Base-by-base conservation (phyloP, 2,888 invertebrate species). In the Bruchidius siliquastri region DNA sequence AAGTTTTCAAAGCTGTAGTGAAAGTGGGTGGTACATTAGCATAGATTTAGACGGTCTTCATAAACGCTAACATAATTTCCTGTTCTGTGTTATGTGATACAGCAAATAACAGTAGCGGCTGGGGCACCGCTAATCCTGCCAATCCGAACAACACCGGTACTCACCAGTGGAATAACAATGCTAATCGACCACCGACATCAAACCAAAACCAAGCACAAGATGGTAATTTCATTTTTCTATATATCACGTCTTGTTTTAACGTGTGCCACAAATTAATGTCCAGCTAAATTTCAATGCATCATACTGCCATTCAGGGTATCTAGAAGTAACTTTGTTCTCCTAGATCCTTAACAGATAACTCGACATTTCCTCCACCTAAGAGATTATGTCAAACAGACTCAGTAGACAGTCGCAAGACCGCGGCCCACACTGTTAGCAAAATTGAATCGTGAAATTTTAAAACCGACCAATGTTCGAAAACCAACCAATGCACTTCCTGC, bases 71-170 rank as follows among this genome's bases (percentile, higher is more conserved):
- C 3, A 49, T 49, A 49, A 49, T 49, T 49, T 13, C 49, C 49
- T 49, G 6, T 49, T 30, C 8, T 30, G 30, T 30, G 30, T 71
- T 78, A 74, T 73, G 76, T 74, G 78, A 68, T 79, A 72, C 77
- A 85, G 84, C 83, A 74, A 85, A 83, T 81, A 84, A 82, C 82
- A 81, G 88, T 76, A 87, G 87, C 74, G 88, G 90, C 80, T 88
- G 90, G 90, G 89, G 89, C 79, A 86, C 87, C 76, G 84, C 86
- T 76, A 86, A 86, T 81, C 83, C 85, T 73, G 81, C 84, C 78
- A 86, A 86, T 82, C 85, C 84, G 81, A 86, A 83, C 79, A 85
- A 81, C 78, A 78, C 84, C 75, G 86, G 85, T 78, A 85, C 84
- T 73, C 86, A 86, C 79, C 86, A 85, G 78, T 86, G 86, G 86